phyloP scores from a whole-genome alignment of 2,797 vertebrate genomes.

The Dallia pectoralis region DNA sequence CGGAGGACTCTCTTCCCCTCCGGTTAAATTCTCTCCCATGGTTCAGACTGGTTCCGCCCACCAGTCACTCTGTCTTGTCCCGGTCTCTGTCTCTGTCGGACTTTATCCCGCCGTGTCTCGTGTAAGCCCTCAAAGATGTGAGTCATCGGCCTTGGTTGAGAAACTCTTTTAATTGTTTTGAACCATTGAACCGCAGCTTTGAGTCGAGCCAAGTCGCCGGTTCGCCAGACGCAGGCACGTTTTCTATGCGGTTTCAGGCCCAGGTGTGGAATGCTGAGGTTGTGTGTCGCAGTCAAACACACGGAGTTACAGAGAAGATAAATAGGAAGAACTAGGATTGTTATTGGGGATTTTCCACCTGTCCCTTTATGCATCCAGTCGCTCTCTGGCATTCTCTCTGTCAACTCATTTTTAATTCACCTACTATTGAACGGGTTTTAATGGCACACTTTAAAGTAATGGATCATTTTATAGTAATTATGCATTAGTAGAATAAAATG shows the following conservation, averaged over 20 bases:
- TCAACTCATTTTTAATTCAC: too few species aligned
- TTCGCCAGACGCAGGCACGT: neutral
- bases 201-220: neutral
- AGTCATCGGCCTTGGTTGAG: neutral
- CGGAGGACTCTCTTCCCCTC: neutral
- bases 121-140: neutral
- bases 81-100: neutral
- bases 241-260: neutral
- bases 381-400: too few species aligned
- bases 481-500: too few species aligned
- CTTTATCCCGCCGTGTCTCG: neutral
- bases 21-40: neutral
- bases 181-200: neutral
- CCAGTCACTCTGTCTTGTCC: neutral
- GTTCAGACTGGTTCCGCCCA: neutral
- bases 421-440: too few species aligned
- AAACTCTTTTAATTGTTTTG: constrained; percentile 2
- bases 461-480: too few species aligned
- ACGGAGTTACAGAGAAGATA: neutral
- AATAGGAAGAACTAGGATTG: too few species aligned
- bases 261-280: constrained; percentile 1
- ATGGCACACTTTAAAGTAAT: too few species aligned
- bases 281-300: neutral
- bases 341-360: too few species aligned
- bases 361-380: too few species aligned